These are phyloP conservation scores for Electrona antarctica DNA, from an alignment of 2,113 vertebrate species.

Conservation along the genomic window DNA sequence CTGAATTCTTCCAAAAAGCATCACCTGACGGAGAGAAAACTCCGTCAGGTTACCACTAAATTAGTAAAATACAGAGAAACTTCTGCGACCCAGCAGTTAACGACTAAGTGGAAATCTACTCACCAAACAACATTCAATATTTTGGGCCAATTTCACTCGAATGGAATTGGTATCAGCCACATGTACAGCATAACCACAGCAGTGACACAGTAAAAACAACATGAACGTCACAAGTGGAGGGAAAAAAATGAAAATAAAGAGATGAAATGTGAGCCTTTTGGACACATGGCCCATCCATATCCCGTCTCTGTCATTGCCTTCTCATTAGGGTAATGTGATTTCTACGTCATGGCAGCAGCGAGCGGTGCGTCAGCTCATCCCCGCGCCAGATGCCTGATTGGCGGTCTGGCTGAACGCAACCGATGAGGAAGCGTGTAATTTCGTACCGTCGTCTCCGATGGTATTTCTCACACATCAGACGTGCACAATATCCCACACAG, in stretches of 20 bases:
- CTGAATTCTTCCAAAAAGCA: no score
- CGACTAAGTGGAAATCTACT: no score
- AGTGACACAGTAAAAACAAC: constrained; percentile 23
- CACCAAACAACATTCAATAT: neutral
- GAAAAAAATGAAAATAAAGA: constrained; percentile 44
- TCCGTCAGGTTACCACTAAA: no score
- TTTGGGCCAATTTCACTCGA: neutral
- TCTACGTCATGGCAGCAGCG: constrained; percentile 75
- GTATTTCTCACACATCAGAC: constrained; percentile 47
- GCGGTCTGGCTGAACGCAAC: constrained; percentile 70
- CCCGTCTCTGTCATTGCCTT: constrained; percentile 85
- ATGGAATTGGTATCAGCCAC: neutral
- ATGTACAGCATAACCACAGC: constrained; percentile 22
- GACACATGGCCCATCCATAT: constrained; percentile 85
- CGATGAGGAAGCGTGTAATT: constrained; percentile 77
- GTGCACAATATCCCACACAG: neutral
- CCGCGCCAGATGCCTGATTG: constrained; percentile 78
- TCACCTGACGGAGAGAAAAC: no score
- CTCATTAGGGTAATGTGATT: constrained; percentile 89
- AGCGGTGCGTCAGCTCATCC: constrained; percentile 72
- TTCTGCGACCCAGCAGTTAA: no score
- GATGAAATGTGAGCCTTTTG: constrained; percentile 82
- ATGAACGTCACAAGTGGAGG: constrained; percentile 32
- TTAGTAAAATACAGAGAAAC: no score
- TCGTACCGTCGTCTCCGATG: constrained; percentile 72